Evolutionary conservation across 2,797 vertebrate genomes (phyloP), one percentile per base, ranked within the genome.

Genomic region (Arnoldichthys spilopterus): DNA sequence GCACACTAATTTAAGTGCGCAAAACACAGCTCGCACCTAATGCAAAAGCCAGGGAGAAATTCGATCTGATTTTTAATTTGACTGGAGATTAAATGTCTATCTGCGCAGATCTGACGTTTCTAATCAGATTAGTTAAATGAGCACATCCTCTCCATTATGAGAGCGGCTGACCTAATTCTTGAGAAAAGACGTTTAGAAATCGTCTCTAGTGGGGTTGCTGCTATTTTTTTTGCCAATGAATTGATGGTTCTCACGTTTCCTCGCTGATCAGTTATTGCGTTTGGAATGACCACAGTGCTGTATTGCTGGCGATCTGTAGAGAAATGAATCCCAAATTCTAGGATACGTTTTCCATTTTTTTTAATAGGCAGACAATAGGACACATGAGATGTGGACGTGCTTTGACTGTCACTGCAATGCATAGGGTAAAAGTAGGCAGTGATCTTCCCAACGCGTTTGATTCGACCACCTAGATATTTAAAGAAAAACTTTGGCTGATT

Each of bases 111-210:
- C 30, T 72, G 66, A 73, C 66, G 61, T 74, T 58, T 77, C 22
- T 72, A 82, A 84, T 85, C 77, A 74, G 62, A 82, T 82, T 82
- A 75, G 47, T 43, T 72, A 72, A 43, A 71, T 56, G 74, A 37
- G 62, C 26, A 72, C 24, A 9, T 16, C 28, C 16, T 68, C 64
- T 64, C 45, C 24, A 68, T 78, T 56, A 74, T 75, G 54, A 58
- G 58, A 71, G 69, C 69, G 51, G 73, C 68, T 82, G 73, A 22
- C 80, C 80, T 74, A 70, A 37, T 82, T 80, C 74, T 74, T 18
- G 16, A 18, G 69, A 24, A 53, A 45, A 62, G 51, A 62, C 6
- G 4, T 53, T 30, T 3, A 62, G 3, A 43, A 63, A 62, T 53
- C 47, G n/a, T 43, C 43, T 49, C 66, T 12, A 8, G 22, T 40